Evolutionary conservation across 1,140 invertebrate genomes (phyloP).

Genomic region (Gryllus bimaculatus): DNA sequence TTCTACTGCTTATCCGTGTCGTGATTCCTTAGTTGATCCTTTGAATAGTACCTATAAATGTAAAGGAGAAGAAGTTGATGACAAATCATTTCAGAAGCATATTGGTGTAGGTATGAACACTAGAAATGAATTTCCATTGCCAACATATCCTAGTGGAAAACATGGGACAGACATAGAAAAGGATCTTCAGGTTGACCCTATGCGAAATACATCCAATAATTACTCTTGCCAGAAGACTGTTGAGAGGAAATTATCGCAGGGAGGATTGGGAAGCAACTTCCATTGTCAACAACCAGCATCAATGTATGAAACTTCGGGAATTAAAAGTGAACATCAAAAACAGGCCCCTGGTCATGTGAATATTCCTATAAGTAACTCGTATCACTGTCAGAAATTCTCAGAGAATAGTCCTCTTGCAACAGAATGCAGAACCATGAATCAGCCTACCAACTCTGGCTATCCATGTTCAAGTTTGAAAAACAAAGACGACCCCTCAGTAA

Average conservation of each 20-base stretch:
- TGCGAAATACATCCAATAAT: neutral
- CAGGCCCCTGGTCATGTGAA: neutral
- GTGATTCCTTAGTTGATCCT: neutral
- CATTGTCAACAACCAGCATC: neutral
- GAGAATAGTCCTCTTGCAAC: neutral
- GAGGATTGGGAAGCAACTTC: neutral
- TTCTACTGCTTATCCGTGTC: neutral
- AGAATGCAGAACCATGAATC: neutral
- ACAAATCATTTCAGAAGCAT: constrained; percentile 43
- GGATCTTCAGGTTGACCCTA: neutral
- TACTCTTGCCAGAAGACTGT: neutral
- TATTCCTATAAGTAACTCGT: neutral
- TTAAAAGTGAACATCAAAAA: neutral
- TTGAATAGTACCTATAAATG: constrained; percentile 10
- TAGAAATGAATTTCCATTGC: neutral
- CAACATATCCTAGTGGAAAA: neutral
- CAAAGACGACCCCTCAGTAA: neutral
- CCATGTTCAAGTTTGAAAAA: neutral
- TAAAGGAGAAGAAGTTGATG: constrained; percentile 16
- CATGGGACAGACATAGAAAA: neutral
- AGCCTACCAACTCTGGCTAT: neutral
- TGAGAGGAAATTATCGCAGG: neutral
- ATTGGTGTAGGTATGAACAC: constrained; percentile 32
- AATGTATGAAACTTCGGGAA: neutral
- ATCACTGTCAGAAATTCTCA: neutral